phyloP scores from a whole-genome alignment of 2,888 invertebrate species.

The Drosophila neonasuta region DNA sequence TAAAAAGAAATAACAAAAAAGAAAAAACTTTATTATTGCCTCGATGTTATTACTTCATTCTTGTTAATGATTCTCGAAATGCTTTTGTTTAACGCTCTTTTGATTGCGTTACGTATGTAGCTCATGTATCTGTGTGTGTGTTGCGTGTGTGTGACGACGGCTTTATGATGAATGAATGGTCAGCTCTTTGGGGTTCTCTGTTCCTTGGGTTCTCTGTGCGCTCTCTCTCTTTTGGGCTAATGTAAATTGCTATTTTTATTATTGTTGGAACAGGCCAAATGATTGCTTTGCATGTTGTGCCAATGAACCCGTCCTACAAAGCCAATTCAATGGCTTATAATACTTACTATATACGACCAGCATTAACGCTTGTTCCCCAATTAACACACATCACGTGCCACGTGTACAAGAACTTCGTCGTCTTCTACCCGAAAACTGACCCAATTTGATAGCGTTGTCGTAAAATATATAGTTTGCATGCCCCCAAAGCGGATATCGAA shows the following conservation, averaged over 20 bases:
- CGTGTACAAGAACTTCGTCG: slow-evolving; percentile 7
- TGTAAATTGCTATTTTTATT: slow-evolving; percentile 63
- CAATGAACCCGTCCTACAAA: slow-evolving; percentile 61
- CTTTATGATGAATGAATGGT: slow-evolving; percentile 49
- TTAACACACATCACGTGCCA: slow-evolving; percentile 55
- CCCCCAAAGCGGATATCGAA: slow-evolving; percentile 33
- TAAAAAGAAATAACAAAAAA: not conserved
- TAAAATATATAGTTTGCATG: slow-evolving; percentile 6
- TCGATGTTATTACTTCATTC: slow-evolving; percentile 28
- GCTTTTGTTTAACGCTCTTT: slow-evolving; percentile 50
- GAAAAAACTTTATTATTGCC: slow-evolving; percentile 6
- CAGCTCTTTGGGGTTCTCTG: not conserved
- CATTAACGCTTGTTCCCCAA: slow-evolving; percentile 50
- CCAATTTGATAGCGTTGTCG: slow-evolving; percentile 22
- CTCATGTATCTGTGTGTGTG: slow-evolving; percentile 19
- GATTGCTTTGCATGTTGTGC: slow-evolving; percentile 71
- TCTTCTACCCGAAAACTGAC: slow-evolving; percentile 35
- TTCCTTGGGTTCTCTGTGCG: slow-evolving; percentile 19
- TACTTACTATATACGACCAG: slow-evolving; percentile 8
- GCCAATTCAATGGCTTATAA: slow-evolving; percentile 45
- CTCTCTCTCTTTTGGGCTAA: slow-evolving; percentile 43
- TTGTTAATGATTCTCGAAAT: slow-evolving; percentile 42
- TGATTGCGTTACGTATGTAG: slow-evolving; percentile 44
- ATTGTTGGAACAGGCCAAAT: slow-evolving; percentile 54
- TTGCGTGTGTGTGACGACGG: slow-evolving; percentile 25